Conservation (phyloP, 2,888 invertebrate genomes). For the Branchipolynoe longqiensis region DNA sequence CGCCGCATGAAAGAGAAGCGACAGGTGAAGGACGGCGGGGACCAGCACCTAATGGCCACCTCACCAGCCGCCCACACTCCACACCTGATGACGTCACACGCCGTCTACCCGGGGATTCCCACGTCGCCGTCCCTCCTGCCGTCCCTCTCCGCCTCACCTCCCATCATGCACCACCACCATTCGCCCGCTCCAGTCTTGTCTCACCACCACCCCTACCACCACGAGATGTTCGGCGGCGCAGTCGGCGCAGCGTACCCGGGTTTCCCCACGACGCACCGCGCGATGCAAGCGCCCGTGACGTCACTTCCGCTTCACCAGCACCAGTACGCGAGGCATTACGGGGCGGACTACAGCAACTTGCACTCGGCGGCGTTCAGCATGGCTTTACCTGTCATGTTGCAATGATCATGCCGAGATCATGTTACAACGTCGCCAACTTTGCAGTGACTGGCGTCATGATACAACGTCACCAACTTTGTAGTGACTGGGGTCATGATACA, state of each 20-base stretch:
- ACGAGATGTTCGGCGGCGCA: neutral
- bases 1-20: slow-evolving; percentile 59
- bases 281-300: neutral
- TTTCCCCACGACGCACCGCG: slow-evolving; percentile 5
- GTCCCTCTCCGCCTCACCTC: neutral
- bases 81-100: slow-evolving; percentile 3
- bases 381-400: slow-evolving; percentile 18
- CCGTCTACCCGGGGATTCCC: neutral
- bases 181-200: neutral
- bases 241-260: slow-evolving; percentile 4
- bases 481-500: no score
- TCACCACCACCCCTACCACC: neutral
- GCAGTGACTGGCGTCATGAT: no score
- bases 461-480: no score
- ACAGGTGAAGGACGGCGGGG: slow-evolving; percentile 44
- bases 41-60: neutral
- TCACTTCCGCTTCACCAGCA: neutral
- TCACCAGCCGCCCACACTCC: neutral
- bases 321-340: neutral
- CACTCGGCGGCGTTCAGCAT: neutral
- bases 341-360: no score
- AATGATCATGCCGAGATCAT: no score
- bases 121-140: neutral
- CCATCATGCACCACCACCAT: slow-evolving; percentile 9
- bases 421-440: no score